Evolutionary conservation across 1,140 invertebrate species (phyloP).

Genomic region (Doryteuthis pealeii): DNA sequence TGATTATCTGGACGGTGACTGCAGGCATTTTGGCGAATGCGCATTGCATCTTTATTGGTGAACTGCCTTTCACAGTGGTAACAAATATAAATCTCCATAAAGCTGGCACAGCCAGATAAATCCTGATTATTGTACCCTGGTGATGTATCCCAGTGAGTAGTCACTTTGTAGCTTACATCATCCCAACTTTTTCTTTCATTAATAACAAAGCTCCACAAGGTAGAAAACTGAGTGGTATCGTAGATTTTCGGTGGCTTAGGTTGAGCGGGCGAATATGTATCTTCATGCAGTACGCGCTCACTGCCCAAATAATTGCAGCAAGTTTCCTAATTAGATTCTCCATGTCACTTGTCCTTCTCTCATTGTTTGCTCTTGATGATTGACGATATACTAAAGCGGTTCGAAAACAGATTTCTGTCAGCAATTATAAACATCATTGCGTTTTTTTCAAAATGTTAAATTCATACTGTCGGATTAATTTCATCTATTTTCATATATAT

Average conservation of each 20-base stretch:
- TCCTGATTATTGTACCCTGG: no score
- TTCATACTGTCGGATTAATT: no score
- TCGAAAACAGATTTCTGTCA: no score
- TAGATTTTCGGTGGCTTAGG: background rate
- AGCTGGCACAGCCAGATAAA: slow-evolving; percentile 13
- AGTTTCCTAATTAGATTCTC: slow-evolving; percentile 29
- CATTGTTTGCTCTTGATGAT: no score
- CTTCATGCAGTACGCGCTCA: slow-evolving; percentile 26
- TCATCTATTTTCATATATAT: no score
- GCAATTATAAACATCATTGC: no score
- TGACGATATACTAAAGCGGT: no score
- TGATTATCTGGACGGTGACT: slow-evolving; percentile 30
- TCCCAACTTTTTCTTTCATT: slow-evolving; percentile 11
- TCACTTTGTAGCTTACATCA: no score
- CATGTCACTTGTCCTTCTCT: slow-evolving; percentile 32
- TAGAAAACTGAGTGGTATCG: slow-evolving; percentile 3
- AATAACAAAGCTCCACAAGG: slow-evolving; percentile 8
- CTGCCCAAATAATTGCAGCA: slow-evolving; percentile 39
- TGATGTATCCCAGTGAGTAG: no score
- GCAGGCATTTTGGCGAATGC: slow-evolving; percentile 41
- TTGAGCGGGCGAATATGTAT: background rate
- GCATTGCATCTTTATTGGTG: slow-evolving; percentile 34
- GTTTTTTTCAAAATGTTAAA: no score
- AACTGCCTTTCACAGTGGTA: slow-evolving; percentile 54
- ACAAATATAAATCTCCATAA: slow-evolving; percentile 48